Conservation (phyloP, 2,113 vertebrate genomes). For the Ovis canadensis region DNA sequence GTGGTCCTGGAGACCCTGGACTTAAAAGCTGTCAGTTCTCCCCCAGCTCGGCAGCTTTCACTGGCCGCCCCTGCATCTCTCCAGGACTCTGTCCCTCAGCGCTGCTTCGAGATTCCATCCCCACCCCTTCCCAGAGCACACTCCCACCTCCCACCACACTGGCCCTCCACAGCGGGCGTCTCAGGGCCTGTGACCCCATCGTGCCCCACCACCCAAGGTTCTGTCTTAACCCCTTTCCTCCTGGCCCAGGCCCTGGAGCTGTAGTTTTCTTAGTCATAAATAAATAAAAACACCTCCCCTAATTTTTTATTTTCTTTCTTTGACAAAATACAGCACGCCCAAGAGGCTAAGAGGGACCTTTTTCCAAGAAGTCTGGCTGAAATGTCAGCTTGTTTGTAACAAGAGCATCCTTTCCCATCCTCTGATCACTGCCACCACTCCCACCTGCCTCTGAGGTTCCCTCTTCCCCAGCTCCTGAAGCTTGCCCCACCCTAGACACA, state of each 20-base stretch:
- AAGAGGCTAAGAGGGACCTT: background rate
- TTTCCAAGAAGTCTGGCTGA: background rate
- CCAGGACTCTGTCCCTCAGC: background rate
- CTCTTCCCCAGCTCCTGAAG: background rate
- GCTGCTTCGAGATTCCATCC: background rate
- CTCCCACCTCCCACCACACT: background rate
- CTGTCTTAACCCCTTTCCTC: background rate
- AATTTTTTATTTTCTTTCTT: background rate
- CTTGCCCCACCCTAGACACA: background rate
- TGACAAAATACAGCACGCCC: background rate
- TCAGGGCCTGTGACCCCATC: background rate
- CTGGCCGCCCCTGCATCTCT: background rate
- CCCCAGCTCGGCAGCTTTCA: fast-evolving
- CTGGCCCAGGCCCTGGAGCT: no score
- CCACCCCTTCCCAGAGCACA: background rate
- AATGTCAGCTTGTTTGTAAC: background rate
- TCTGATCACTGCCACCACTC: background rate
- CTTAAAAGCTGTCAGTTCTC: background rate
- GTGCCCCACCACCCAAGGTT: fast-evolving
- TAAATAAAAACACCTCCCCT: background rate
- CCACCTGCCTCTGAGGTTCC: fast-evolving
- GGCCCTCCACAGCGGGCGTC: background rate
- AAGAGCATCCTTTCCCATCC: background rate
- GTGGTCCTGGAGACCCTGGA: fast-evolving
- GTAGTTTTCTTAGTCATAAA: background rate